Evolutionary conservation across 2,113 vertebrate species (phyloP).

Genomic region (Chrysochloris asiatica): DNA sequence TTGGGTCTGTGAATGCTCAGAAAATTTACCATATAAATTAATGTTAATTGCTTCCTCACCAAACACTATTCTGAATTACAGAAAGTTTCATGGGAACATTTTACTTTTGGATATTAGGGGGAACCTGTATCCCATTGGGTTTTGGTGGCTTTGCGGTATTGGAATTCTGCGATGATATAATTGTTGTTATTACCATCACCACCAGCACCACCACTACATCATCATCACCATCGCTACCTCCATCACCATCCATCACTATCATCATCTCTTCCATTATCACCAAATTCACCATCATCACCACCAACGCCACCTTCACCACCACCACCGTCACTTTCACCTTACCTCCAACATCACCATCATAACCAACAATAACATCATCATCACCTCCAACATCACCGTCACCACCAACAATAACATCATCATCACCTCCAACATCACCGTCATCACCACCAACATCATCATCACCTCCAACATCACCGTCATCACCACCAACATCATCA

Average conservation of each 20-base stretch:
- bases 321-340: neutral
- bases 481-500: neutral
- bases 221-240: too few species aligned
- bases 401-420: neutral
- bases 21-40: too few species aligned
- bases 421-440: neutral
- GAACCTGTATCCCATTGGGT: too few species aligned
- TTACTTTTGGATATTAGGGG: too few species aligned
- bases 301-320: accelerated
- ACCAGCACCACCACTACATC: accelerated
- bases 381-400: neutral
- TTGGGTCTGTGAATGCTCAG: too few species aligned
- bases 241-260: neutral
- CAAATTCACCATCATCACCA: too few species aligned
- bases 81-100: too few species aligned
- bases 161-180: neutral
- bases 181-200: neutral
- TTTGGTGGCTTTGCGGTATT: neutral
- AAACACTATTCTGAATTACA: too few species aligned
- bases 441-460: neutral
- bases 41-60: too few species aligned
- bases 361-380: accelerated
- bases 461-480: accelerated
- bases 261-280: neutral
- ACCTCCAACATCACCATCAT: accelerated